A percentile compares a stretch with the other conserved stretches of the same genome.
Evolutionary conservation across 2,797 vertebrate genomes (phyloP).

Genomic region (Monodelphis domestica): DNA sequence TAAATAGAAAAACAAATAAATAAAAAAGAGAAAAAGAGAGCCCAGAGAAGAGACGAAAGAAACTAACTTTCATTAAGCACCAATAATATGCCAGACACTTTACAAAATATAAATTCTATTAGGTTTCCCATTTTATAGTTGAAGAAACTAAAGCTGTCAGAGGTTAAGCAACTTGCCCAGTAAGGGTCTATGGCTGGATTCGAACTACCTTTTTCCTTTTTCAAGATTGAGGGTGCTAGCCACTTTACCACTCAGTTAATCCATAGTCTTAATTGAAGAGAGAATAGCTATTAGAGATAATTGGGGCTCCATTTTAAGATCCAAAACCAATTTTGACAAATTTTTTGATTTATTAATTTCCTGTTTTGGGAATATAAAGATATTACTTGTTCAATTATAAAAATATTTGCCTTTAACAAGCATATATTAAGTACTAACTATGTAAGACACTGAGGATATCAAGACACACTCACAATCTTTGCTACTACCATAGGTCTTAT

Average conservation of each 20-base stretch:
- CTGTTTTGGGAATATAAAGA: background rate
- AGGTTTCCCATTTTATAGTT: background rate
- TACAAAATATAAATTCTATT: background rate
- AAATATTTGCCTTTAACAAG: background rate
- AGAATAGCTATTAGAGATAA: background rate
- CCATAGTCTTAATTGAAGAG: background rate
- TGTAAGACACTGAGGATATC: background rate
- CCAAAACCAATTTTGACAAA: background rate
- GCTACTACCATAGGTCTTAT: background rate
- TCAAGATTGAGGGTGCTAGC: background rate
- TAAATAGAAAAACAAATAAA: too few species aligned
- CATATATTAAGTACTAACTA: background rate
- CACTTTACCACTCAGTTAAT: too few species aligned
- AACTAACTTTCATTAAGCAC: background rate
- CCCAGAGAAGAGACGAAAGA: background rate
- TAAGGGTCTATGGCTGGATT: background rate
- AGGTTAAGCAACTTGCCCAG: background rate
- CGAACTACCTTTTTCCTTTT: background rate
- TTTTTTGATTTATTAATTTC: background rate
- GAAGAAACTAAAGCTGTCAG: background rate
- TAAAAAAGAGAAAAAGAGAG: too few species aligned
- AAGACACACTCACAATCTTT: background rate
- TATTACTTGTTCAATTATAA: background rate
- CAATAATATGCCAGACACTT: background rate
- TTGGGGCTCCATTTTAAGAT: background rate